Conservation (phyloP, 2,888 invertebrate species). For the Ophraella communa region DNA sequence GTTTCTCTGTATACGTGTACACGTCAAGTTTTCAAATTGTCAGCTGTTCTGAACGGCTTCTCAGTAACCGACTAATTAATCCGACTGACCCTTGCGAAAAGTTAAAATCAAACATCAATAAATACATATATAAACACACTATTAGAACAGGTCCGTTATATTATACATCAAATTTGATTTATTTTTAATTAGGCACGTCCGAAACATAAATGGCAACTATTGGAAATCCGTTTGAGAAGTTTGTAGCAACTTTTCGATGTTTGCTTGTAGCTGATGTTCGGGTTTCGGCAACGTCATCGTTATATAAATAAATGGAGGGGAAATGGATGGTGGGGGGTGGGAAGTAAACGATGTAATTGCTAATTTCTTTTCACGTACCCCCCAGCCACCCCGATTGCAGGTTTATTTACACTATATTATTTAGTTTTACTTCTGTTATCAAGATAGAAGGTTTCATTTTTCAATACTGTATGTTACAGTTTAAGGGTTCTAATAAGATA, state of each 20-base stretch:
- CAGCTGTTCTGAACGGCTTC: slow-evolving; percentile 54
- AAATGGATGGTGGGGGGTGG: background rate
- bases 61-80: slow-evolving; percentile 49
- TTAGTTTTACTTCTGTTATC: no score
- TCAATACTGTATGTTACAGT: no score
- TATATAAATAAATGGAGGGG: no score
- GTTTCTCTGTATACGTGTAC: slow-evolving; percentile 32
- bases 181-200: slow-evolving; percentile 49
- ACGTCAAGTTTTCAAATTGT: slow-evolving; percentile 52
- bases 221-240: slow-evolving; percentile 28
- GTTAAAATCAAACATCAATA: slow-evolving; percentile 46
- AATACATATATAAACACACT: slow-evolving; percentile 44
- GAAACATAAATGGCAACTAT: slow-evolving; percentile 45
- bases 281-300: slow-evolving; percentile 13
- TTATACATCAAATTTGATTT: slow-evolving; percentile 45
- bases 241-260: slow-evolving; percentile 17
- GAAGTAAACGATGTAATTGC: background rate
- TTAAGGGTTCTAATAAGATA: no score
- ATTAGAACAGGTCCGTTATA: slow-evolving; percentile 46
- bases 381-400: no score
- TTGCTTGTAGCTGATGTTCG: slow-evolving; percentile 15
- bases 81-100: slow-evolving; percentile 51
- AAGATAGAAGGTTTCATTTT: no score
- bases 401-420: no score
- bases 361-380: no score